Conservation (phyloP, 2,888 invertebrate genomes). For the Drosophila prolongata region DNA sequence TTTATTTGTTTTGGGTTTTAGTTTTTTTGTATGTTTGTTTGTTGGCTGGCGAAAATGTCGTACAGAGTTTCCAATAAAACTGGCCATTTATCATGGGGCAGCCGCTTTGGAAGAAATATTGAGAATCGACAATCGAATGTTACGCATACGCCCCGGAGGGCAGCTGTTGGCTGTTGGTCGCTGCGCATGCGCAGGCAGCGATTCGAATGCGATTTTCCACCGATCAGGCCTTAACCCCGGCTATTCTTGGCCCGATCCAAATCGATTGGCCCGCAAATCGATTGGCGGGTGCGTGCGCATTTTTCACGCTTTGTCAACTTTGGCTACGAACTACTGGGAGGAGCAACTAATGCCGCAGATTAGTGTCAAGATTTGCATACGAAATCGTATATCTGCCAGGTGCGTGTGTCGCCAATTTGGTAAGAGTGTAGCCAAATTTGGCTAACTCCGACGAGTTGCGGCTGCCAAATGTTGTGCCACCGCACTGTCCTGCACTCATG, state of each 20-base stretch:
- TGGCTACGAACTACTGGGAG: conserved; percentile 43
- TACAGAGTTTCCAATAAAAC: conserved; percentile 78
- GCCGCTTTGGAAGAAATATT: conserved; percentile 41
- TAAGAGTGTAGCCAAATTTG: conserved; percentile 55
- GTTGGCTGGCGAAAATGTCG: conserved; percentile 69
- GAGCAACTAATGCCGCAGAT: conserved; percentile 66
- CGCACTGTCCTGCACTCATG: conserved; percentile 31
- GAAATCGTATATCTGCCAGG: conserved; percentile 61
- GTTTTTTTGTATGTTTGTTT: conserved; percentile 27
- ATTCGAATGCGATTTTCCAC: conserved; percentile 58
- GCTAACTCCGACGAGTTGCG: conserved; percentile 27
- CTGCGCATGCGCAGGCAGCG: conserved; percentile 43
- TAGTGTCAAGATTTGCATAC: conserved; percentile 82
- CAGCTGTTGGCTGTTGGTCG: conserved; percentile 53
- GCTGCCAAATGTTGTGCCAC: conserved; percentile 40
- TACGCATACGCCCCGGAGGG: conserved; percentile 76
- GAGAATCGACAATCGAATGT: conserved; percentile 66
- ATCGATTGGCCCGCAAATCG: conserved; percentile 19
- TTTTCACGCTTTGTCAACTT: conserved; percentile 74
- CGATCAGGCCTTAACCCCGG: conserved; percentile 68
- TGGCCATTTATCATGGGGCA: conserved; percentile 70
- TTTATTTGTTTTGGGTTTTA: conserved; percentile 42
- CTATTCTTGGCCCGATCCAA: conserved; percentile 39
- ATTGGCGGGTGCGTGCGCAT: conserved; percentile 60
- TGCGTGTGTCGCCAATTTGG: conserved; percentile 37